phyloP scores from a whole-genome alignment of 2,113 vertebrate species.

The Equus quagga region DNA sequence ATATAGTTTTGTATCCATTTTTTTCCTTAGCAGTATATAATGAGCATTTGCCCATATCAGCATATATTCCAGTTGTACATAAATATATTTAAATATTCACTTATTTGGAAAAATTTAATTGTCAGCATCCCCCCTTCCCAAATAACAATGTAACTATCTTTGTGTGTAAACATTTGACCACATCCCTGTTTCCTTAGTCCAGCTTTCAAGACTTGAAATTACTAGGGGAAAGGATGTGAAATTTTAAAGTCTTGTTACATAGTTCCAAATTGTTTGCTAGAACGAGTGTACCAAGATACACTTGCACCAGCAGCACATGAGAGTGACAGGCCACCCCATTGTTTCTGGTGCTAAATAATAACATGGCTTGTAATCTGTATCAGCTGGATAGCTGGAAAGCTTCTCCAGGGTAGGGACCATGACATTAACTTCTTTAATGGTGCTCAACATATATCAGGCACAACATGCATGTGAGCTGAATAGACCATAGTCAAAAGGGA shows the following conservation, averaged over 20 bases:
- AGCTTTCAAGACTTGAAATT: constrained; percentile 5
- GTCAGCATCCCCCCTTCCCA: neutral
- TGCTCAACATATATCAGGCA: neutral
- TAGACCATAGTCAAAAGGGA: neutral
- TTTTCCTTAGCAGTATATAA: neutral
- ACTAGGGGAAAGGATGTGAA: neutral
- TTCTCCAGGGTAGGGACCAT: neutral
- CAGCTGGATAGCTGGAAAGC: neutral
- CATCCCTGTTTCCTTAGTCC: neutral
- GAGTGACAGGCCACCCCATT: neutral
- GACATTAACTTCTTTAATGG: constrained; percentile 10
- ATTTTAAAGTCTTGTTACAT: neutral
- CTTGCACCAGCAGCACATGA: neutral
- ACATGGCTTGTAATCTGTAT: neutral
- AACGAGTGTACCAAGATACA: neutral
- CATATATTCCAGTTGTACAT: neutral
- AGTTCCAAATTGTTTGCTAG: neutral
- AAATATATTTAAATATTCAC: neutral
- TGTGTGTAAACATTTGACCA: neutral
- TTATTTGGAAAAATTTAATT: constrained; percentile 23
- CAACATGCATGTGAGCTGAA: neutral
- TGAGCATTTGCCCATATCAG: neutral
- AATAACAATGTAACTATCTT: neutral
- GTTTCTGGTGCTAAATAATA: neutral
- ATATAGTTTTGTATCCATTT: neutral